Evolutionary conservation across 1,140 invertebrate species (phyloP).

Genomic region (Eueides isabella): DNA sequence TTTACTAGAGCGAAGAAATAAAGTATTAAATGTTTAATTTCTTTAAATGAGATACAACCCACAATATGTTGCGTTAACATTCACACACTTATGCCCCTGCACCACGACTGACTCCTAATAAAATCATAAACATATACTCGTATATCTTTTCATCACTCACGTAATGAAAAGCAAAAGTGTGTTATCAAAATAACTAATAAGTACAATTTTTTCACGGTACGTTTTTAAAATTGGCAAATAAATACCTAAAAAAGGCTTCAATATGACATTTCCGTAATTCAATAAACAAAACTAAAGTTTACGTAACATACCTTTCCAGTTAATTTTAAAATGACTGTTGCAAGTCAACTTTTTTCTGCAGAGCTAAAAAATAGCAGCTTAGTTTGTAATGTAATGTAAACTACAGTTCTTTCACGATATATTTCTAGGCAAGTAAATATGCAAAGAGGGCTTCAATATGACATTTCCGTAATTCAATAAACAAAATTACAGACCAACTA

Average conservation of each 20-base stretch:
- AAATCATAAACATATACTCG: no score
- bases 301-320: neutral
- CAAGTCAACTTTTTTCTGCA: constrained; percentile 27
- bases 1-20: no score
- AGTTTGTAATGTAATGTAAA: constrained; percentile 23
- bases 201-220: constrained; percentile 25
- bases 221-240: constrained; percentile 21
- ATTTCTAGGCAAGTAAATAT: constrained; percentile 27
- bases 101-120: no score
- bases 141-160: no score
- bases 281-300: constrained; percentile 17
- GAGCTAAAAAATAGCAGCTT: constrained; percentile 21
- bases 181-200: constrained; percentile 22
- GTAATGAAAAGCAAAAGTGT: neutral
- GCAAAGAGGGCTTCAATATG: constrained; percentile 26
- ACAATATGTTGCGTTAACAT: no score
- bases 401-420: constrained; percentile 27
- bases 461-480: constrained; percentile 31
- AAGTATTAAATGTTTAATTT: no score
- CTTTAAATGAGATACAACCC: no score
- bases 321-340: constrained; percentile 16
- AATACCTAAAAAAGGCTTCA: constrained; percentile 29
- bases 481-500: neutral
- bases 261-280: constrained; percentile 30
- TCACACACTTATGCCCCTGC: no score